phyloP scores from a whole-genome alignment of 2,113 vertebrate genomes.

The Arenaria interpres region DNA sequence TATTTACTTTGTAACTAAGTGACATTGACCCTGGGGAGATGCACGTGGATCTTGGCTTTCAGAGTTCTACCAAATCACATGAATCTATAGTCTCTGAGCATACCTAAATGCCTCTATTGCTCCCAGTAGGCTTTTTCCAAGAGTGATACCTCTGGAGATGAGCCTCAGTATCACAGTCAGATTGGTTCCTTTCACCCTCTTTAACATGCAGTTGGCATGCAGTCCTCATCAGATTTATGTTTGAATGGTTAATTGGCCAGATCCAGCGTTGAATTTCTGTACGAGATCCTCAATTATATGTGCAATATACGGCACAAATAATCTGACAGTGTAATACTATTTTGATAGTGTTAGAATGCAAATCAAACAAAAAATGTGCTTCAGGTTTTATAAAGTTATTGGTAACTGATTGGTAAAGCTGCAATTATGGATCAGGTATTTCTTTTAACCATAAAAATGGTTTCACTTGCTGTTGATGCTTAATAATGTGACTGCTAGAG shows the following conservation, averaged over 20 bases:
- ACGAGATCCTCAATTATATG: background rate
- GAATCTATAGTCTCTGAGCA: background rate
- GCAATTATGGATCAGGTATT: background rate
- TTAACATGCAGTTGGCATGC: background rate
- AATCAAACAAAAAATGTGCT: background rate
- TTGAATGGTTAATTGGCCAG: background rate
- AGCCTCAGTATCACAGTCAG: background rate
- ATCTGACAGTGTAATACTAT: background rate
- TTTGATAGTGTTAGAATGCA: background rate
- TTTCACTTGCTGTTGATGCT: background rate
- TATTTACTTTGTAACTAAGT: background rate
- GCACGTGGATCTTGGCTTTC: background rate
- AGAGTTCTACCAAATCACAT: background rate
- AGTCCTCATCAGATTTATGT: background rate
- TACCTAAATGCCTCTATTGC: background rate
- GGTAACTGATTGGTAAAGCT: background rate
- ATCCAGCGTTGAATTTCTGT: background rate
- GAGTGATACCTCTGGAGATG: accelerated
- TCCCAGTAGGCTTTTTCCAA: background rate
- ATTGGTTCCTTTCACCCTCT: background rate
- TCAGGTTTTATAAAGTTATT: background rate
- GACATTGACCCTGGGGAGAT: background rate
- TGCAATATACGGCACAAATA: background rate
- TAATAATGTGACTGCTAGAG: background rate
- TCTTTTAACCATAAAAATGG: background rate